Evolutionary conservation across 2,888 invertebrate genomes (phyloP), one percentile per base, ranked within the genome.

Genomic region (Stenodera caucasica): DNA sequence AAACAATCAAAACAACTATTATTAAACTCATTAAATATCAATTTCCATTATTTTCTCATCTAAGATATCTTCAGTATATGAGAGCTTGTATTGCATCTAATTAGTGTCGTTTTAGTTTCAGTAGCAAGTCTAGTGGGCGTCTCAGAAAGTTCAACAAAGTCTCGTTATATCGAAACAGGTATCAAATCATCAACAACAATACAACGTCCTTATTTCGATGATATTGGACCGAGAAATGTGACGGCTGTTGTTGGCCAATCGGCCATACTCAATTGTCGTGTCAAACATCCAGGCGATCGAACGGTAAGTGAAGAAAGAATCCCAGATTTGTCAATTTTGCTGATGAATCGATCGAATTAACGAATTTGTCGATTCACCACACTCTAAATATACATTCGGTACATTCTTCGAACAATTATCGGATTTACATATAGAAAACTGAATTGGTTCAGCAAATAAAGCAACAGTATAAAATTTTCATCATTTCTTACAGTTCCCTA

Each of bases 241-340:
- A 90, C 93, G 1, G 88, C 92, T 14, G 90, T 93, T 57, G 91
- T 92, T 33, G 94, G 93, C 2, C 92, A 94, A 80, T 87, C 89
- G 2, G 89, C 91, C 18, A 84, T 90, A 70, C 84, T 94, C 68
- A 86, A 89, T 75, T 94, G 94, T 80, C 85, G 92, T 57, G 93
- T 93, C 52, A 93, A 92, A 77, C 90, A 93, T 80, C 90, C 91
- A 72, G 92, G 92, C 53, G 91, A 94, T 78, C 85, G 92, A 79
- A 93, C 92, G 80, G 94, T 93, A 79, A 88, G 89, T 81, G 32
- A 29, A 49, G 55, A 53, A 59, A n/a, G n/a, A n/a, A n/a, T n/a
- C n/a, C n/a, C n/a, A n/a, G 26, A 26, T 26, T 26, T 54, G 53
- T n/a, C n/a, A n/a, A n/a, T n/a, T n/a, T n/a, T n/a, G n/a, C n/a